A percentile compares a stretch with the other conserved stretches of the same genome.
phyloP scores from a whole-genome alignment of 1,140 invertebrate genomes.

The Hylaeus volcanicus region DNA sequence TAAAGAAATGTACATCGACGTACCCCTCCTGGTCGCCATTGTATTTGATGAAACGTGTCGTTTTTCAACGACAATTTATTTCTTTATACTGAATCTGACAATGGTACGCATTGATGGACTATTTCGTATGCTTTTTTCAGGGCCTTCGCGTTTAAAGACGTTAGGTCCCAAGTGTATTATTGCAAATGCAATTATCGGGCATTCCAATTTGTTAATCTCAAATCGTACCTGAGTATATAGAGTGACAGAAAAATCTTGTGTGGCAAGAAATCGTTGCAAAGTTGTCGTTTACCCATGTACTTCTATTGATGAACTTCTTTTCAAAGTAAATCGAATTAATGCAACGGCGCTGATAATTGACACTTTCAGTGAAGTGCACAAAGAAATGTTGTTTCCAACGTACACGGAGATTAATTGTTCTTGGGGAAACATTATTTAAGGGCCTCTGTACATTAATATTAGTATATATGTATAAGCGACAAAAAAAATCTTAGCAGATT shows the following conservation, averaged over 20 bases:
- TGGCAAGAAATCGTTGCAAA: background rate
- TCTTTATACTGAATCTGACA: background rate
- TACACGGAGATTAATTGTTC: slow-evolving; percentile 58
- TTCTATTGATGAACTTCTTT: background rate
- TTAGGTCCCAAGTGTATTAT: background rate
- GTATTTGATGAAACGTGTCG: background rate
- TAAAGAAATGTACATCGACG: no score
- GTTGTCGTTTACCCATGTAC: background rate
- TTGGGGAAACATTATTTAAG: slow-evolving; percentile 67
- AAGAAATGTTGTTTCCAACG: slow-evolving; percentile 33
- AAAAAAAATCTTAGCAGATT: slow-evolving; percentile 52
- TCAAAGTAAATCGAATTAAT: background rate
- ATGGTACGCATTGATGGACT: background rate
- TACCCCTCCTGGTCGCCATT: background rate
- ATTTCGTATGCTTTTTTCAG: slow-evolving; percentile 12
- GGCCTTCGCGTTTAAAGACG: background rate
- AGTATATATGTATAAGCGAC: slow-evolving; percentile 17
- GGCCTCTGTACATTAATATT: slow-evolving; percentile 70
- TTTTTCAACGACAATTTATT: background rate
- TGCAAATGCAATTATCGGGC: no score
- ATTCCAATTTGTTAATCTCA: no score
- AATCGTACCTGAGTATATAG: no score
- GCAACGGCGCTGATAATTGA: background rate
- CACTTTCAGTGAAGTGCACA: slow-evolving; percentile 40
- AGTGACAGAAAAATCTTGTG: background rate